These are phyloP conservation scores for Odontomyia ornata DNA, from an alignment of 2,888 invertebrate species.

Conservation along the genomic window DNA sequence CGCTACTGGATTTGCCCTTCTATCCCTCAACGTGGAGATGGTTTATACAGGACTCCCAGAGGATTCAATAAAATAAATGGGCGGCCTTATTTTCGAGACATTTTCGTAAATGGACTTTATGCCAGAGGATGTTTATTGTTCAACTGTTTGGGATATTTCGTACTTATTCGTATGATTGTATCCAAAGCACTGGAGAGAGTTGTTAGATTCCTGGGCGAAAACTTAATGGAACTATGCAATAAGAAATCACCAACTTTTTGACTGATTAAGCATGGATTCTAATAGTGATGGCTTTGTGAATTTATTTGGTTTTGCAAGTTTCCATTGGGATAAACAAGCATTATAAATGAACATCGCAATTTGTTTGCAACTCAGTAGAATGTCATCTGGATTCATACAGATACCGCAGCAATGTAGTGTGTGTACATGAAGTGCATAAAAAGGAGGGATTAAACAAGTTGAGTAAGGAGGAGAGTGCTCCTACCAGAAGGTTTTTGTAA, in stretches of 20 bases:
- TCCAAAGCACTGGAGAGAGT: slow-evolving; percentile 34
- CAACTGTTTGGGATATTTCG: slow-evolving; percentile 17
- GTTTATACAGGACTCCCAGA: slow-evolving; percentile 48
- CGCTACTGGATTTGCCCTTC: slow-evolving; percentile 6
- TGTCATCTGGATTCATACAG: neutral
- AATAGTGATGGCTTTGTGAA: neutral
- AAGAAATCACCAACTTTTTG: slow-evolving; percentile 44
- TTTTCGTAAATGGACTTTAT: slow-evolving; percentile 51
- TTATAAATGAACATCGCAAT: neutral
- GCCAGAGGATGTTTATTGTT: slow-evolving; percentile 32
- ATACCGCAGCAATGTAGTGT: no score
- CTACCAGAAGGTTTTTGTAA: no score
- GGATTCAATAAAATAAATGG: slow-evolving; percentile 53
- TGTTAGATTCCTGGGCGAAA: slow-evolving; percentile 20
- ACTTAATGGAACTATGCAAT: slow-evolving; percentile 48
- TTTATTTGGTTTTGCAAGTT: neutral
- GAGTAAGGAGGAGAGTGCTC: no score
- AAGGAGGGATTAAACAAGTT: no score
- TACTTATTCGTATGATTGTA: slow-evolving; percentile 34
- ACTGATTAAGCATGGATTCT: slow-evolving; percentile 32
- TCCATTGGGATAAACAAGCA: neutral
- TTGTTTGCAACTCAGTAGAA: neutral
- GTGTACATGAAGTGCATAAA: no score
- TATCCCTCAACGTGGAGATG: neutral
- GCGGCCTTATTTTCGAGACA: slow-evolving; percentile 52